Conservation (phyloP, 2,888 invertebrate species). For the Napeogenes sylphis region DNA sequence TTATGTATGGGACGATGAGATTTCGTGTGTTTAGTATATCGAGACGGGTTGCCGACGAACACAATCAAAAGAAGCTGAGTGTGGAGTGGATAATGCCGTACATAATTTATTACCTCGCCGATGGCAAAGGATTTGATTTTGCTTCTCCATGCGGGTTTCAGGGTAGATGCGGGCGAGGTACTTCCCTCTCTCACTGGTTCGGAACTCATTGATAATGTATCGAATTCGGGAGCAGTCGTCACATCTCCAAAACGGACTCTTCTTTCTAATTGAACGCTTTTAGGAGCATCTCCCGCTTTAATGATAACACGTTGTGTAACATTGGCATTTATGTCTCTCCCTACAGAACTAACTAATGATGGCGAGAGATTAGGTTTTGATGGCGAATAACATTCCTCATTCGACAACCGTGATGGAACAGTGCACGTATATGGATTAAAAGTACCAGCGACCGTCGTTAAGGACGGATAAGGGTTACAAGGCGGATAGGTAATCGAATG, state of each 20-base stretch:
- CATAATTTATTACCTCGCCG: conserved; percentile 76
- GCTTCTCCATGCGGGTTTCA: conserved; percentile 75
- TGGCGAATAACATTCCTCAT: conserved; percentile 44
- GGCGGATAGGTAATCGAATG: conserved; percentile 71
- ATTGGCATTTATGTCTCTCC: conserved; percentile 63
- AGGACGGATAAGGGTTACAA: conserved; percentile 65
- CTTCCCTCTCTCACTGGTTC: conserved; percentile 59
- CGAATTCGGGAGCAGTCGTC: conserved; percentile 61
- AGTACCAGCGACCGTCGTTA: conserved; percentile 71
- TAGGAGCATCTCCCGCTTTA: conserved; percentile 51
- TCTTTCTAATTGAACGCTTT: conserved; percentile 69
- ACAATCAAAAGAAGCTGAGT: conserved; percentile 75
- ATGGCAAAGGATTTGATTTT: conserved; percentile 75
- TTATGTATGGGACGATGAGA: conserved; percentile 53
- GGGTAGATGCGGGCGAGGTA: conserved; percentile 56
- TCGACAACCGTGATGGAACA: conserved; percentile 53
- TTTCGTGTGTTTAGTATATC: conserved; percentile 52
- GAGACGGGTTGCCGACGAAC: conserved; percentile 69
- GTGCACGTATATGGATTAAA: conserved; percentile 69
- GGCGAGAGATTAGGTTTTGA: conserved; percentile 48
- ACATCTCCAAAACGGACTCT: conserved; percentile 73
- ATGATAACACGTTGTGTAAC: conserved; percentile 50
- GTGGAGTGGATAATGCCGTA: conserved; percentile 67
- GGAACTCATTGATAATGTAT: conserved; percentile 60
- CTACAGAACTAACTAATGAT: conserved; percentile 51